A percentile compares a stretch with the other conserved stretches of the same genome.
phyloP scores from a whole-genome alignment of 2,888 invertebrate species.

The Alsophila aescularia region DNA sequence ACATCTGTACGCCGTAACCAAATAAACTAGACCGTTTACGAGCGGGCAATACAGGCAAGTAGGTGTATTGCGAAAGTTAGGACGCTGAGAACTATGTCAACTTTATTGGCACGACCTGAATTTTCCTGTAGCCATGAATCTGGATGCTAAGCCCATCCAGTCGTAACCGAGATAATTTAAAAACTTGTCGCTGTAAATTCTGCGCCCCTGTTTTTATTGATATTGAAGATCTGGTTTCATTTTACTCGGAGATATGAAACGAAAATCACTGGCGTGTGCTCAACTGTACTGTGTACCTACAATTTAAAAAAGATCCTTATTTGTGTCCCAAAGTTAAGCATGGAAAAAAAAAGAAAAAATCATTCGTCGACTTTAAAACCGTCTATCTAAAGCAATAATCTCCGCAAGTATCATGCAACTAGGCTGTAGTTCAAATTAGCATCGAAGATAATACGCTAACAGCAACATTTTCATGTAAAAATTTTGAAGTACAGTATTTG shows the following conservation, averaged over 20 bases:
- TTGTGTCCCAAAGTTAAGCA: too few species aligned
- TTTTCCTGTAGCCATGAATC: slow-evolving; percentile 37
- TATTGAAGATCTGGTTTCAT: slow-evolving; percentile 5
- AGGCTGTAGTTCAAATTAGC: too few species aligned
- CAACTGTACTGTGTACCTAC: not conserved
- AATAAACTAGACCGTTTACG: slow-evolving; percentile 39
- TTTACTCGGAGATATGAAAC: slow-evolving; percentile 1
- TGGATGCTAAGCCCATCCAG: slow-evolving; percentile 29
- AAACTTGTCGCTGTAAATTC: slow-evolving; percentile 20
- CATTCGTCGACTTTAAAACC: too few species aligned
- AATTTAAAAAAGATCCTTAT: too few species aligned
- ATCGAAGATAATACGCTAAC: too few species aligned
- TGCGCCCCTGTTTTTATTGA: slow-evolving; percentile 10
- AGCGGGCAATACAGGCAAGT: slow-evolving; percentile 30
- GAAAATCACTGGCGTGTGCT: not conserved
- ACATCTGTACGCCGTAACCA: slow-evolving; percentile 32
- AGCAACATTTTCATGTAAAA: too few species aligned
- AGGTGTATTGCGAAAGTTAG: slow-evolving; percentile 39
- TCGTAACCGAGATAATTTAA: slow-evolving; percentile 25
- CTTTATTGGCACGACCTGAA: slow-evolving; percentile 38
- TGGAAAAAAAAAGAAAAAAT: too few species aligned
- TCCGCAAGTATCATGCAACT: too few species aligned
- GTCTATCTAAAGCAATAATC: too few species aligned
- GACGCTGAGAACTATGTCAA: slow-evolving; percentile 34
- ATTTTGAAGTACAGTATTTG: too few species aligned